Evolutionary conservation across 1,140 invertebrate species (phyloP).

Genomic region (Choristoneura fumiferana): DNA sequence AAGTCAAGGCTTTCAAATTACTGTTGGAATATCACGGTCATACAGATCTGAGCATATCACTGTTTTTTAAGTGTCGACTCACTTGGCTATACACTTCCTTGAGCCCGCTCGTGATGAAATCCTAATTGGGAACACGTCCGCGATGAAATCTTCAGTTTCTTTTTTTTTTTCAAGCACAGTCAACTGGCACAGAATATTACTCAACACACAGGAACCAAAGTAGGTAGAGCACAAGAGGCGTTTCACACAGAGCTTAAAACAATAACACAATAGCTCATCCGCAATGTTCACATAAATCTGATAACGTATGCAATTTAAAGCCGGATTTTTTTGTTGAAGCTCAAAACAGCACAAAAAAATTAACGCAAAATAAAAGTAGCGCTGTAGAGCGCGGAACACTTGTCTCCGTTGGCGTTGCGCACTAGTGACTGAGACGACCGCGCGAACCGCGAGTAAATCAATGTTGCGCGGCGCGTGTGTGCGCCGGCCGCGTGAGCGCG

Average conservation of each 20-base stretch:
- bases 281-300: slow-evolving; percentile 32
- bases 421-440: slow-evolving; percentile 69
- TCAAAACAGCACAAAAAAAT: slow-evolving; percentile 54
- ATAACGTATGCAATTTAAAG: slow-evolving; percentile 44
- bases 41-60: not conserved
- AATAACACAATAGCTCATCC: slow-evolving; percentile 31
- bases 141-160: slow-evolving; percentile 68
- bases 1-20: slow-evolving; percentile 17
- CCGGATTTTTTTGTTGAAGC: slow-evolving; percentile 50
- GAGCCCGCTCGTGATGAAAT: slow-evolving; percentile 76
- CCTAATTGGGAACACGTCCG: slow-evolving; percentile 70
- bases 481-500: slow-evolving; percentile 37
- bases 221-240: slow-evolving; percentile 44
- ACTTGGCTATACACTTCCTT: slow-evolving; percentile 76
- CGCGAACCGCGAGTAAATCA: slow-evolving; percentile 23
- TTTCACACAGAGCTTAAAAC: slow-evolving; percentile 35
- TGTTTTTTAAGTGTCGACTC: slow-evolving; percentile 30
- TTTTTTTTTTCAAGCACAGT: slow-evolving; percentile 62
- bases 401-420: slow-evolving; percentile 67
- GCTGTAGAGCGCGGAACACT: slow-evolving; percentile 50
- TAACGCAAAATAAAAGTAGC: slow-evolving; percentile 63
- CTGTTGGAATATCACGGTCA: slow-evolving; percentile 7
- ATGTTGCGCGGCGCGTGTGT: slow-evolving; percentile 21
- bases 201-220: slow-evolving; percentile 61
- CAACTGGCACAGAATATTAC: slow-evolving; percentile 72